Conservation (phyloP, 2,797 vertebrate species). For the Rostrhamus sociabilis region DNA sequence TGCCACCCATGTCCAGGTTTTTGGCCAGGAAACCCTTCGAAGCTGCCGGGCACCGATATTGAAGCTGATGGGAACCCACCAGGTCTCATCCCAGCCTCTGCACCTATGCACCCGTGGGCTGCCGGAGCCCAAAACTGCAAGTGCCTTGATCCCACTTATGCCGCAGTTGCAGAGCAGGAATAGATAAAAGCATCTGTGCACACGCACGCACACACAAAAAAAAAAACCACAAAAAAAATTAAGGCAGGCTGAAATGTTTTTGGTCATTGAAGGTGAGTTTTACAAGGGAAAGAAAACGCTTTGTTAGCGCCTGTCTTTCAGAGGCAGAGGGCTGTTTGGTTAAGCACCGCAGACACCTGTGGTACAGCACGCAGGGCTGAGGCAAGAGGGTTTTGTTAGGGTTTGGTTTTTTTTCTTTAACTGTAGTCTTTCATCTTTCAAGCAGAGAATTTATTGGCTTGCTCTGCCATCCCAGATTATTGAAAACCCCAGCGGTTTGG, state of each 20-base stretch:
- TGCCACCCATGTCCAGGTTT: fast-evolving
- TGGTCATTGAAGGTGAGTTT: conserved; percentile 31
- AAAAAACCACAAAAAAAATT: neutral
- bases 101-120: conserved; percentile 42
- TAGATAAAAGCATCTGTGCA: conserved; percentile 65
- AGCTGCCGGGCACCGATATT: fast-evolving
- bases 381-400: neutral
- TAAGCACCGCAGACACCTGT: conserved; percentile 61
- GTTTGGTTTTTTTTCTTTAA: neutral
- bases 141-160: neutral
- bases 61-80: neutral
- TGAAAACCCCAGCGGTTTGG: neutral
- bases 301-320: conserved; percentile 54
- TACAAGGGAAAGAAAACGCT: conserved; percentile 45
- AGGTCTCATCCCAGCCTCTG: conserved; percentile 27
- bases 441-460: conserved; percentile 69
- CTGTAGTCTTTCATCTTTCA: conserved; percentile 71
- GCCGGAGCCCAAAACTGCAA: neutral
- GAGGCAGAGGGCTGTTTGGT: conserved; percentile 63
- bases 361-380: conserved; percentile 5
- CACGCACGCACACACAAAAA: neutral
- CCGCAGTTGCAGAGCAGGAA: conserved; percentile 2
- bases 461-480: conserved; percentile 28
- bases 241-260: conserved; percentile 27
- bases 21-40: neutral